A percentile compares a stretch with the other conserved stretches of the same genome.
phyloP scores from a whole-genome alignment of 92 coral and sea anemone genomes.

The Virgularia gustaviana region DNA sequence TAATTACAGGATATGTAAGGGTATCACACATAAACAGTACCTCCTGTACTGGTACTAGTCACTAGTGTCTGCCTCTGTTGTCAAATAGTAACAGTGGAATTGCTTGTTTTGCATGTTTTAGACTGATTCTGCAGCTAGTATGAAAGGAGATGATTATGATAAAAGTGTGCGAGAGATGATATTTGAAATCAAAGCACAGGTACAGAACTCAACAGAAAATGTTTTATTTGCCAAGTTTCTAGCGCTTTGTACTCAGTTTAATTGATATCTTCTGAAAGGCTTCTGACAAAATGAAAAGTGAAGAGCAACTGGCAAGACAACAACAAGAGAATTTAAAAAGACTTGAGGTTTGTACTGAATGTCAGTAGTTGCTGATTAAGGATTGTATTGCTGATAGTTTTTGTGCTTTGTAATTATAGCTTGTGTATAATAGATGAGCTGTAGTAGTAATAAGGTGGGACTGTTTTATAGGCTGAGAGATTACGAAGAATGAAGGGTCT shows the following conservation, averaged over 20 bases:
- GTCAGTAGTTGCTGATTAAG: too few relatives aligned
- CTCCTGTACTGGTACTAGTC: too few relatives aligned
- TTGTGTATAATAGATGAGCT: too few relatives aligned
- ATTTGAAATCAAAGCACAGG: constrained; percentile 85
- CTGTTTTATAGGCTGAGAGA: constrained; percentile 63
- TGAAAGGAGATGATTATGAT: constrained; percentile 67
- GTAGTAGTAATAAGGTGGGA: too few relatives aligned
- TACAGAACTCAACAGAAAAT: constrained; percentile 37
- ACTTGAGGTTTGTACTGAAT: constrained; percentile 71
- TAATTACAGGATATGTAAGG: too few relatives aligned
- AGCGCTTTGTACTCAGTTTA: not conserved
- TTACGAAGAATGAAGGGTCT: constrained; percentile 92
- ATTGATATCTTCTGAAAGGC: constrained; percentile 69
- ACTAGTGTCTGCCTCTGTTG: too few relatives aligned
- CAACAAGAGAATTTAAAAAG: constrained; percentile 75
- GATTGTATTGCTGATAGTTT: too few relatives aligned
- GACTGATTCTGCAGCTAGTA: constrained; percentile 9
- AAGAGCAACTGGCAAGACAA: constrained; percentile 75
- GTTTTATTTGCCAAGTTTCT: not conserved
- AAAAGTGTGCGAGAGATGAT: constrained; percentile 79
- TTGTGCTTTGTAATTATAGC: too few relatives aligned
- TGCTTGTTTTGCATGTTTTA: not conserved
- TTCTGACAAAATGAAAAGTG: constrained; percentile 82
- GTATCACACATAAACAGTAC: too few relatives aligned
- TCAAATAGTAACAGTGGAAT: not conserved